Evolutionary conservation across 2,888 invertebrate species (phyloP).

Genomic region (Spodoptera picta): DNA sequence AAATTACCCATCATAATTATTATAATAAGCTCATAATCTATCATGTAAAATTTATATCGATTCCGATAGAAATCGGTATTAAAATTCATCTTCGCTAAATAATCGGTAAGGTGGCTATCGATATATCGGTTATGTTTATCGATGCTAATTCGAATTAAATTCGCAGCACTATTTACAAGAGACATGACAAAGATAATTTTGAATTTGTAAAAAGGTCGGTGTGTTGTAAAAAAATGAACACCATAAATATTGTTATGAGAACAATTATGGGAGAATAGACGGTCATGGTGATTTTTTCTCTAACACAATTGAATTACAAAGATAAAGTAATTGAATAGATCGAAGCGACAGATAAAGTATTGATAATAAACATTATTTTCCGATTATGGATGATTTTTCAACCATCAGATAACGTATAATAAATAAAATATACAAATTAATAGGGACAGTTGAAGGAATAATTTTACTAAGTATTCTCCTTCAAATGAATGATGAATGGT

Average conservation of each 20-base stretch:
- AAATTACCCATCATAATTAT: conserved; percentile 41
- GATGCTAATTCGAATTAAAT: conserved; percentile 30
- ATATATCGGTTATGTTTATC: conserved; percentile 28
- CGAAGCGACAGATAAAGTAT: too few relatives aligned
- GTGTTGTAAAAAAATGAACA: conserved; percentile 1
- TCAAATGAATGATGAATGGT: too few relatives aligned
- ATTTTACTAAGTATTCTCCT: too few relatives aligned
- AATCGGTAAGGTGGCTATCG: conserved; percentile 22
- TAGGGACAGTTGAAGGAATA: too few relatives aligned
- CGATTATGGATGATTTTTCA: too few relatives aligned
- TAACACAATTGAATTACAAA: too few relatives aligned
- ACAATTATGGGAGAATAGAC: background rate
- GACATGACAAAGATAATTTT: conserved; percentile 29
- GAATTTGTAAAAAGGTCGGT: conserved; percentile 46
- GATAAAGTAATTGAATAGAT: too few relatives aligned
- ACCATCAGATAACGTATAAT: too few relatives aligned
- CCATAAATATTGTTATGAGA: conserved; percentile 10
- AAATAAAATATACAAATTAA: too few relatives aligned
- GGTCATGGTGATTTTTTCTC: background rate
- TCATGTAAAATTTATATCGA: conserved; percentile 40
- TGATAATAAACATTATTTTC: too few relatives aligned
- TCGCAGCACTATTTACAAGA: conserved; percentile 36
- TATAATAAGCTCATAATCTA: conserved; percentile 25
- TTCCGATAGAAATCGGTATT: conserved; percentile 44
- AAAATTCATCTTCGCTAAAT: conserved; percentile 48